phyloP scores from a whole-genome alignment of 2,797 vertebrate genomes.

The Poeciliopsis turneri region DNA sequence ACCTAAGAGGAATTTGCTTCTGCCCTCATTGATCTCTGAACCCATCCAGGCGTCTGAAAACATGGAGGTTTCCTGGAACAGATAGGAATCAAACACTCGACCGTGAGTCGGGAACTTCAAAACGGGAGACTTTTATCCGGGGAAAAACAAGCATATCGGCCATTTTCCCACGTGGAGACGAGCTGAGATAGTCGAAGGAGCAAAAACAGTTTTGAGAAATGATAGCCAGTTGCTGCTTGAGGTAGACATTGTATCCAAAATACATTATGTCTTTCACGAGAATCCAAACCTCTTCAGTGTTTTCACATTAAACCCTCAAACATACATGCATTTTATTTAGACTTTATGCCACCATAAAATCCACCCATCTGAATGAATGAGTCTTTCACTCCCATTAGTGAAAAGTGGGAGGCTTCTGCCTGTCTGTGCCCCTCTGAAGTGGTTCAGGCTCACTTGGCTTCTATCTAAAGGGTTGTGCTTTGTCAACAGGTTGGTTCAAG shows the following conservation, averaged over 20 bases:
- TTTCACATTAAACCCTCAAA: not conserved
- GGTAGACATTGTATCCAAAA: not conserved
- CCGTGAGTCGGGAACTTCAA: conserved; percentile 67
- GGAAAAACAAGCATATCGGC: conserved; percentile 43
- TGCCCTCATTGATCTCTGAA: conserved; percentile 36
- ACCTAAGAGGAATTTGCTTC: conserved; percentile 34
- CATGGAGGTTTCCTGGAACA: conserved; percentile 56
- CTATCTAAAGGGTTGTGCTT: conserved; percentile 71
- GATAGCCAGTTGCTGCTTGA: not conserved
- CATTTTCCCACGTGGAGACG: conserved; percentile 47
- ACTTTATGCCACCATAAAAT: not conserved
- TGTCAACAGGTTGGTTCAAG: conserved; percentile 75
- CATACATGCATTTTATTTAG: not conserved
- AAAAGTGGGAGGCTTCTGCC: conserved; percentile 26
- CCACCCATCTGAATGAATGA: not conserved
- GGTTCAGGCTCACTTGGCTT: conserved; percentile 53
- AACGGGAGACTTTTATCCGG: conserved; percentile 72
- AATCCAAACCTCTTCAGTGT: not conserved
- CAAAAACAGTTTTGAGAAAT: conserved; percentile 27
- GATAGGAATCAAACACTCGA: conserved; percentile 45
- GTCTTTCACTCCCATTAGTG: not conserved
- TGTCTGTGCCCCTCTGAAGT: conserved; percentile 55
- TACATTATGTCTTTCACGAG: too few species aligned
- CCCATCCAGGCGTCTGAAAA: conserved; percentile 36
- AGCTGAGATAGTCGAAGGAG: conserved; percentile 35